phyloP scores from a whole-genome alignment of 2,888 invertebrate genomes.

The Volucella zonaria region DNA sequence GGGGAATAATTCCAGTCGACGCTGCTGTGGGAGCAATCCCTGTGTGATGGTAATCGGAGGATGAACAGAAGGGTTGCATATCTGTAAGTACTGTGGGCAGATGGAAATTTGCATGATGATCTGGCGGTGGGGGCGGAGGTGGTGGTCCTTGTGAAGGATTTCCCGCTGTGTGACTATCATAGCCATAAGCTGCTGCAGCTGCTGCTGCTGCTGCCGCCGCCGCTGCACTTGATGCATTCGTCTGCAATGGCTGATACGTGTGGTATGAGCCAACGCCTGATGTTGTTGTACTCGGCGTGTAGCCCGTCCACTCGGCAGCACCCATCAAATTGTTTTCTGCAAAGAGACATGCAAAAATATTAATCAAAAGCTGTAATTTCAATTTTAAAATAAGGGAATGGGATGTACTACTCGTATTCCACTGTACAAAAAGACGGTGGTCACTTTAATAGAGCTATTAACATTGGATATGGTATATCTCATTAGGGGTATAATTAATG shows the following conservation, averaged over 20 bases:
- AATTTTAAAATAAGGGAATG: constrained; percentile 11
- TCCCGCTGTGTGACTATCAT: constrained; percentile 71
- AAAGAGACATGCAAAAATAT: constrained; percentile 76
- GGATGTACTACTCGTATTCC: background rate
- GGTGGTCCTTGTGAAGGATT: constrained; percentile 65
- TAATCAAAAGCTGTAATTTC: constrained; percentile 69
- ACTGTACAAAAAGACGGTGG: background rate
- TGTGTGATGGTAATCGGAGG: constrained; percentile 82
- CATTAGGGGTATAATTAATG: constrained; percentile 67
- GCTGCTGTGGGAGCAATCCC: constrained; percentile 77
- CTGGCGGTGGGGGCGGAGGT: constrained; percentile 75
- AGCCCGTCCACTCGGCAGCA: constrained; percentile 86
- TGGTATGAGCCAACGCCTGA: constrained; percentile 61
- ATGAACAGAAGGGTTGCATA: constrained; percentile 83
- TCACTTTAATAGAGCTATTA: constrained; percentile 66
- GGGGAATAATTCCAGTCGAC: constrained; percentile 76
- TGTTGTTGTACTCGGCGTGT: constrained; percentile 82
- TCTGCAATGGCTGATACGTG: constrained; percentile 61
- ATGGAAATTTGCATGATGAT: constrained; percentile 84
- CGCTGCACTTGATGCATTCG: constrained; percentile 71
- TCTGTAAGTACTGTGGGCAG: constrained; percentile 85
- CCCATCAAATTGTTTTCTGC: constrained; percentile 86
- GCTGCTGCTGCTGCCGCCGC: constrained; percentile 54
- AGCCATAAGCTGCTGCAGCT: constrained; percentile 60
- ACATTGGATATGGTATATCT: constrained; percentile 48